Evolutionary conservation across 2,113 vertebrate genomes (phyloP).

Genomic region (Laticauda colubrina): DNA sequence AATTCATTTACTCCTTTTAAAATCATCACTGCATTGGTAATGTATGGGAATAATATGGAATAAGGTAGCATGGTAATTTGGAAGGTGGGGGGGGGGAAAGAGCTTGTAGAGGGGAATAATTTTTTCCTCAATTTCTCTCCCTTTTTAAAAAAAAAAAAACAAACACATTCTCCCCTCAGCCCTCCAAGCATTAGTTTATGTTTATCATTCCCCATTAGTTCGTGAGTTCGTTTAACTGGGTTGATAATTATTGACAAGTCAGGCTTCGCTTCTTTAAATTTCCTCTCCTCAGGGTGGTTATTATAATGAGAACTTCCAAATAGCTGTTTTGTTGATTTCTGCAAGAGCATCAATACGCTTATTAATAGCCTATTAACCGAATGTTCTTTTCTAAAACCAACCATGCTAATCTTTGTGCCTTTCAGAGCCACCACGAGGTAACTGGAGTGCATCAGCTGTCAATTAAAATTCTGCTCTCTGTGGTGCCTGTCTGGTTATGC

Average conservation of each 20-base stretch:
- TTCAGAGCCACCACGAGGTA: slow-evolving; percentile 47
- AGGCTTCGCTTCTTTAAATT: slow-evolving; percentile 21
- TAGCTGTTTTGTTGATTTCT: slow-evolving; percentile 29
- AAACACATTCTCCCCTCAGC: not conserved
- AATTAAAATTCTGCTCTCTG: slow-evolving; percentile 45
- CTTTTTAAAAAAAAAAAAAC: not conserved
- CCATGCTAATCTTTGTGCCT: slow-evolving; percentile 16
- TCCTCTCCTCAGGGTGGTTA: slow-evolving; percentile 41
- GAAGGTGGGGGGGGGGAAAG: not conserved
- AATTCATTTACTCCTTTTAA: slow-evolving; percentile 20
- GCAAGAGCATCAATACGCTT: slow-evolving; percentile 1
- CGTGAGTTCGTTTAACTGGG: slow-evolving; percentile 49
- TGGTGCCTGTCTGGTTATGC: slow-evolving; percentile 31
- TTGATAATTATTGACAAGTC: slow-evolving; percentile 35
- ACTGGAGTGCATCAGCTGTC: slow-evolving; percentile 32
- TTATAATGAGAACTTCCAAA: slow-evolving; percentile 33
- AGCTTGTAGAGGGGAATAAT: not conserved
- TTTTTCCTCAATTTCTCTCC: not conserved
- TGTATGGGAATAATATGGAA: not conserved
- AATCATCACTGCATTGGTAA: not conserved
- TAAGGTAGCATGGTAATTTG: slow-evolving; percentile 25
- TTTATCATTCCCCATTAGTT: slow-evolving; percentile 24
- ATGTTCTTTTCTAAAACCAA: slow-evolving; percentile 32
- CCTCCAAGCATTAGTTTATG: slow-evolving; percentile 28
- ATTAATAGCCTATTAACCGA: slow-evolving; percentile 37